Conservation (phyloP, 2,113 vertebrate genomes). For the Rousettus leschenaultii region DNA sequence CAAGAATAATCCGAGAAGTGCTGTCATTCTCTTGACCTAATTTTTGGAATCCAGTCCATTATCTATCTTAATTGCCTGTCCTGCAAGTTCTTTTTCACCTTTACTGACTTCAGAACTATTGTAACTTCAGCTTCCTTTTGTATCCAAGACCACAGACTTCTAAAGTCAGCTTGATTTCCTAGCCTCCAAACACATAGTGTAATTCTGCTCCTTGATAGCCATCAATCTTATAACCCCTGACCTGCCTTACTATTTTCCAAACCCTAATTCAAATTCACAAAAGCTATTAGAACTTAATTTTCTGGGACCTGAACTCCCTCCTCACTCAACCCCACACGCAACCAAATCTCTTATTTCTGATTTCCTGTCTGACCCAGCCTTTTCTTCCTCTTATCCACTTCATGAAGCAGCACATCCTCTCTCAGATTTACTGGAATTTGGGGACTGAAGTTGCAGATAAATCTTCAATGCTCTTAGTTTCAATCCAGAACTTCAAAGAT, state of each 20-base stretch:
- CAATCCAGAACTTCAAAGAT: neutral
- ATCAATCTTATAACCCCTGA: neutral
- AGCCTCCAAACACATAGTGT: neutral
- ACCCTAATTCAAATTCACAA: neutral
- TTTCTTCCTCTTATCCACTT: neutral
- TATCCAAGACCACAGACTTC: neutral
- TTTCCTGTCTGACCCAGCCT: neutral
- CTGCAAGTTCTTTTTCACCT: neutral
- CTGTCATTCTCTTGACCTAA: neutral
- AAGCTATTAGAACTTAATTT: neutral
- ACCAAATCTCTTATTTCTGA: neutral
- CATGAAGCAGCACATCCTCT: neutral
- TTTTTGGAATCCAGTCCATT: neutral
- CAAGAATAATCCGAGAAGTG: neutral
- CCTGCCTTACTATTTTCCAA: neutral
- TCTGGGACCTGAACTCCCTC: neutral
- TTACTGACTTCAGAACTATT: neutral
- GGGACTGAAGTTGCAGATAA: neutral
- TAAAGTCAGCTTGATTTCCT: neutral
- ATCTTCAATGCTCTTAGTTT: neutral
- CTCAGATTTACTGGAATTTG: neutral
- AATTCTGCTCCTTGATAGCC: neutral
- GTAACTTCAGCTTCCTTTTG: neutral
- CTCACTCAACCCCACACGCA: no score
- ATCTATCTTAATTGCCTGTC: neutral